phyloP scores from a whole-genome alignment of 1,140 invertebrate genomes.

The Meloidogyne hapla region DNA sequence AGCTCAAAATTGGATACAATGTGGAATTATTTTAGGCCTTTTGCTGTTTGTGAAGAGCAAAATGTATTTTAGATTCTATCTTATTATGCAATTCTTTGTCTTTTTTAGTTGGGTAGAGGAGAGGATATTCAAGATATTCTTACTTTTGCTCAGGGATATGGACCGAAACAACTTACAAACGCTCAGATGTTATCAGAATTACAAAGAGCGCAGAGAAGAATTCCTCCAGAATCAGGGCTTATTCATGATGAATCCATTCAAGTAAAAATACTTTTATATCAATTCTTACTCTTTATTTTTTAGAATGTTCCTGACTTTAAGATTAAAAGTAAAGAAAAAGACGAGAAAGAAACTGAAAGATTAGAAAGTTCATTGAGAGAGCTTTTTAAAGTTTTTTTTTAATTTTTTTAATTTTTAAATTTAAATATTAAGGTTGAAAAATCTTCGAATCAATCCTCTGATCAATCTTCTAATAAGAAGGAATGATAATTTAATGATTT shows the following conservation, averaged over 20 bases:
- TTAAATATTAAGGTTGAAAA: not conserved
- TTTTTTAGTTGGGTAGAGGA: conserved; percentile 28
- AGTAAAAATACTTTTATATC: not conserved
- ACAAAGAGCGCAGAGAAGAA: not conserved
- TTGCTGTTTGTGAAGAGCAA: conserved; percentile 38
- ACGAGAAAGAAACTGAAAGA: not conserved
- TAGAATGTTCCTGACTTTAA: not conserved
- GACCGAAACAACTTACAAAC: not conserved
- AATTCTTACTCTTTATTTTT: not conserved
- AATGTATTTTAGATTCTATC: conserved; percentile 31
- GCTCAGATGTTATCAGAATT: not conserved
- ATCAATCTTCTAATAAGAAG: not conserved
- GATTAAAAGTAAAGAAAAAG: not conserved
- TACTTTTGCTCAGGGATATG: not conserved
- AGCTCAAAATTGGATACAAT: conserved; percentile 38
- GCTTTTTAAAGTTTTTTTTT: not conserved
- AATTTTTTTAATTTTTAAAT: not conserved
- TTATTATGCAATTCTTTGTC: not conserved
- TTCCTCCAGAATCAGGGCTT: not conserved
- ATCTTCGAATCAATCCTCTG: not conserved
- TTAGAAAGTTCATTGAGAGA: not conserved
- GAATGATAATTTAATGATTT: not conserved
- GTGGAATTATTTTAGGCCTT: conserved; percentile 44
- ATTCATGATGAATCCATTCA: not conserved
- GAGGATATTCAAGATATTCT: conserved; percentile 28